Evolutionary conservation across 1,140 invertebrate genomes (phyloP).

Genomic region (Augochlora pura): DNA sequence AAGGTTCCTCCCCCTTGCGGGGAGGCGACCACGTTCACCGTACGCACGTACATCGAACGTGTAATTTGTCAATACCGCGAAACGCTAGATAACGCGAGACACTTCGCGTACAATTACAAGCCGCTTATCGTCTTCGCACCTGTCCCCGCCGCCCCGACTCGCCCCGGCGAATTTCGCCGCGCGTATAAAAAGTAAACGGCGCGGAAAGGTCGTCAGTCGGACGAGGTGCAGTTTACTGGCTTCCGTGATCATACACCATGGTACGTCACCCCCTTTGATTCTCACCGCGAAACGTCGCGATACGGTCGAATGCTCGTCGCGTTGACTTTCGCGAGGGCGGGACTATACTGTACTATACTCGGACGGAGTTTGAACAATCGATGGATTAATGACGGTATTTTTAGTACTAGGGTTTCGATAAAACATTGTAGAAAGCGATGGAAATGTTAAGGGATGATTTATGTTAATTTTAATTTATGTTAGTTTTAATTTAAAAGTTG

Average conservation of each 20-base stretch:
- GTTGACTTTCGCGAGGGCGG: no score
- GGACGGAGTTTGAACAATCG: no score
- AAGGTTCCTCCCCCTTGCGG: not conserved
- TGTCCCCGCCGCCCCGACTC: not conserved
- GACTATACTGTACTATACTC: no score
- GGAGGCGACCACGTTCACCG: not conserved
- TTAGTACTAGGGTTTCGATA: no score
- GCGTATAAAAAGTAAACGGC: conserved; percentile 46
- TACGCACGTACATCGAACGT: not conserved
- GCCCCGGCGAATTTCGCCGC: not conserved
- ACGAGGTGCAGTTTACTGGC: not conserved
- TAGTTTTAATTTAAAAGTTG: no score
- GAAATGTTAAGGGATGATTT: no score
- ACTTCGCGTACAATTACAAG: not conserved
- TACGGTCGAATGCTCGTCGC: no score
- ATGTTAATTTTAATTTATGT: no score
- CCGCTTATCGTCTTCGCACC: conserved; percentile 4
- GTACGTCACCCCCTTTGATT: not conserved
- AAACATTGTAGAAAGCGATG: no score
- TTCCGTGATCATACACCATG: not conserved
- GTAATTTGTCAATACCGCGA: conserved; percentile 30
- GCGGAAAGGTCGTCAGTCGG: not conserved
- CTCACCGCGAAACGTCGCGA: no score
- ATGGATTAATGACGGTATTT: no score
- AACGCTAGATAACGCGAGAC: conserved; percentile 13